Base-by-base conservation (phyloP, 2,888 invertebrate genomes). In the Gibbula magus region DNA sequence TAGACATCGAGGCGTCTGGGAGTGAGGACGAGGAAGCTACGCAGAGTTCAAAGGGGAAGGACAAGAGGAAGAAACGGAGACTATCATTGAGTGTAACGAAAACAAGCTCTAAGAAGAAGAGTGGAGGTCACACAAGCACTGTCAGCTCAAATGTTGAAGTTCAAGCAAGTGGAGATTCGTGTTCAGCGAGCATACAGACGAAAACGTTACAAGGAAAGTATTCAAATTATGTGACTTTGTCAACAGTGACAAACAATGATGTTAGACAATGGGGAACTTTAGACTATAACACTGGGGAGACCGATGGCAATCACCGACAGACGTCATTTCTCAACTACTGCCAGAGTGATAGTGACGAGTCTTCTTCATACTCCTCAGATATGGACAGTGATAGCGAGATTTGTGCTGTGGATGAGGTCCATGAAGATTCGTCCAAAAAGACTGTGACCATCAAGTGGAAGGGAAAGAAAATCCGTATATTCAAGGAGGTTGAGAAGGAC, bases 361-460 rank as follows among this genome's bases (percentile, higher is more conserved):
- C 45, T 45, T 45, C 45, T 45, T 45, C 45, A 45, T 45, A 13
- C 45, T 45, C 45, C 13, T 25, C 56, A 10, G 56, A 56, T 56
- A 5, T 56, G 8, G 70, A 73, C 45, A 73, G 39, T 73, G 70
- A 73, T 13, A 73, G 70, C n/a, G 70, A 74, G 8, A 51, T 74
- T 16, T 74, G 74, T 51, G 39, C 74, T 18, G 51, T 74, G 39
- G 74, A 39, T 74, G 25, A 39, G 18, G 74, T 74, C 2, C 45
- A 52, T n/a, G 74, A 74, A 22, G 74, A 74, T n/a, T 39, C 45
- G 52, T 51, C 45, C 0, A 39, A 74, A 18, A 78, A 78, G 53
- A 67, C 67, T 10, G 52, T 78, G 70, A 78, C 78, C n/a, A 78
- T 78, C 20, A 67, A 67, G 29, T 78, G 78, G 78, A 78, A 51